Conservation (phyloP, 1,140 invertebrate genomes). For the Asbolus verrucosus region DNA sequence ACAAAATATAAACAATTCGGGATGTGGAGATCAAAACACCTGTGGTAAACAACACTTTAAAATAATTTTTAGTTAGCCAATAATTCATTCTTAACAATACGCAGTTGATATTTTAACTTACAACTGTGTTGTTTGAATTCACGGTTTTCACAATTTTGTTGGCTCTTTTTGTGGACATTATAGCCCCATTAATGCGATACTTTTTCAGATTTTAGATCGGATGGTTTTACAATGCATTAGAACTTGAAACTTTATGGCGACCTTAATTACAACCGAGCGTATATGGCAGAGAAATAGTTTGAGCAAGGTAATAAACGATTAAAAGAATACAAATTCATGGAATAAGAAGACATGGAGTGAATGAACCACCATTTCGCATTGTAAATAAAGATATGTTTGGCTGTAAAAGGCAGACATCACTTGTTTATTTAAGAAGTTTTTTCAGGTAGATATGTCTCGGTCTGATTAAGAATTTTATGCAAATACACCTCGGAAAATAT, state of each 20-base stretch:
- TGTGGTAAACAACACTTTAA: no score
- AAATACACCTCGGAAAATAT: constrained; percentile 22
- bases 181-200: not conserved
- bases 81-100: no score
- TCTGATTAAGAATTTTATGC: constrained; percentile 29
- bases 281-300: not conserved
- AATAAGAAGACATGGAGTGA: constrained; percentile 10
- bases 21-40: no score
- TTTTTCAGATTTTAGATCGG: not conserved
- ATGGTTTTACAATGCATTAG: constrained; percentile 4
- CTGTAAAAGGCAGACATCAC: constrained; percentile 29
- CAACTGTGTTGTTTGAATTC: no score
- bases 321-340: constrained; percentile 35
- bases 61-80: no score
- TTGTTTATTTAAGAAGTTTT: constrained; percentile 38
- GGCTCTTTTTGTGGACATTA: not conserved
- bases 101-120: no score
- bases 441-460: constrained; percentile 17
- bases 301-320: not conserved
- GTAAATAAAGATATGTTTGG: constrained; percentile 33
- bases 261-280: not conserved
- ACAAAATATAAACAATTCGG: no score
- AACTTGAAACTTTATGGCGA: not conserved
- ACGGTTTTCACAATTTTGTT: not conserved
- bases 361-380: constrained; percentile 21